phyloP scores from a whole-genome alignment of 2,888 invertebrate genomes.

The Dione juno region DNA sequence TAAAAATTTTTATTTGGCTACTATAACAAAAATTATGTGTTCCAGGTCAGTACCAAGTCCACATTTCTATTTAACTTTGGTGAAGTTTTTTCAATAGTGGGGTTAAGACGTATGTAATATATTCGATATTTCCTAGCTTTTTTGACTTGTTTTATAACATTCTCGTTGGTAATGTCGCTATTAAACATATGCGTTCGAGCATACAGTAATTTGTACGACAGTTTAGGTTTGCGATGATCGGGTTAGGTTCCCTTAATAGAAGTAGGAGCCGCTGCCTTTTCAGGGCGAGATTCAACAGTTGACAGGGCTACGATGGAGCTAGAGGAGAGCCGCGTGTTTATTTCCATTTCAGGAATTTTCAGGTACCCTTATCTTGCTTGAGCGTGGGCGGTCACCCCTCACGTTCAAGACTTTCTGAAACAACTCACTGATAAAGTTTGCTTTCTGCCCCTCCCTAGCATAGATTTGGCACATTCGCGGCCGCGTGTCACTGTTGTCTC shows the following conservation, averaged over 20 bases:
- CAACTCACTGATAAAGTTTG: constrained; percentile 83
- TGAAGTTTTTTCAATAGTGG: constrained; percentile 42
- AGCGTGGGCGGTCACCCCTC: constrained; percentile 71
- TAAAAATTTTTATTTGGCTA: constrained; percentile 41
- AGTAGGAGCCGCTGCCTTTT: constrained; percentile 71
- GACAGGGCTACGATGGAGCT: constrained; percentile 80
- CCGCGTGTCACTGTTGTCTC: constrained; percentile 85
- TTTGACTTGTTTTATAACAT: constrained; percentile 7
- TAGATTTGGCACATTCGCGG: constrained; percentile 84
- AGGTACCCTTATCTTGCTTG: constrained; percentile 76
- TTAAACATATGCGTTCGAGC: constrained; percentile 19
- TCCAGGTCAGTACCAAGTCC: constrained; percentile 75
- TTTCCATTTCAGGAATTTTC: constrained; percentile 82
- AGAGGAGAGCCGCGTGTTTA: constrained; percentile 78
- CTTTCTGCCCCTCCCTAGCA: constrained; percentile 85
- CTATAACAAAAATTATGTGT: constrained; percentile 70
- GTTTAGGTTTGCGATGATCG: not conserved
- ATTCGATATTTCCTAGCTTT: constrained; percentile 11
- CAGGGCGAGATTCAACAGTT: constrained; percentile 84
- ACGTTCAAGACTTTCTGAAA: constrained; percentile 71
- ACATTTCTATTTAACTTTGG: constrained; percentile 52
- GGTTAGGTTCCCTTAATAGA: constrained; percentile 62
- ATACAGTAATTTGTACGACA: constrained; percentile 2
- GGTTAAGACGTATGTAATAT: constrained; percentile 12
- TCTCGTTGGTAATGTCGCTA: constrained; percentile 6